Conservation (phyloP, 2,113 vertebrate species). For the Aramus guarauna region DNA sequence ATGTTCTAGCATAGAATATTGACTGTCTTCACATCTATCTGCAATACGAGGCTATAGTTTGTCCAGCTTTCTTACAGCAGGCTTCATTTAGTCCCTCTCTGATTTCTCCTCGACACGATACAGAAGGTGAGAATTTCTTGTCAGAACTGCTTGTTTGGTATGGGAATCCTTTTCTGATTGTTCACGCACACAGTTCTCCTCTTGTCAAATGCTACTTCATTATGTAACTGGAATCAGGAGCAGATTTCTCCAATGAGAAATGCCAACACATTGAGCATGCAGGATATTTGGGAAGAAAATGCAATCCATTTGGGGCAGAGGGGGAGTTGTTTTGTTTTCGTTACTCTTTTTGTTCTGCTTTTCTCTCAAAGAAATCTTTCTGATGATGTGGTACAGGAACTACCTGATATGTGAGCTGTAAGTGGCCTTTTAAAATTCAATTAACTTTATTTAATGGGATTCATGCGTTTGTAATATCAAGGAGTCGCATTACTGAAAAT, state of each 20-base stretch:
- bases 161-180: background rate
- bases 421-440: constrained; percentile 69
- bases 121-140: background rate
- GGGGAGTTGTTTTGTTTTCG: background rate
- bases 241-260: background rate
- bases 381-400: constrained; percentile 48
- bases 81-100: background rate
- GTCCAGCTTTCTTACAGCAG: background rate
- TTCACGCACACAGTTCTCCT: background rate
- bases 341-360: background rate
- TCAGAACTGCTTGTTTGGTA: background rate
- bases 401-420: constrained; percentile 52
- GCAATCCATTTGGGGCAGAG: background rate
- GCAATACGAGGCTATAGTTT: background rate
- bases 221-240: background rate
- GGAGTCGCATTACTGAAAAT: constrained; percentile 65
- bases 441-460: constrained; percentile 69
- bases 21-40: background rate
- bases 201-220: background rate
- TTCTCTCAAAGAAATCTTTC: background rate
- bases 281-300: background rate
- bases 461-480: constrained; percentile 63
- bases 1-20: background rate
- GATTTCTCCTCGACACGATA: background rate
- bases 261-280: rapidly evolving